A percentile compares a stretch with the other conserved stretches of the same genome.
Conservation (phyloP, 2,113 vertebrate species). For the Anser brachyrhynchus region DNA sequence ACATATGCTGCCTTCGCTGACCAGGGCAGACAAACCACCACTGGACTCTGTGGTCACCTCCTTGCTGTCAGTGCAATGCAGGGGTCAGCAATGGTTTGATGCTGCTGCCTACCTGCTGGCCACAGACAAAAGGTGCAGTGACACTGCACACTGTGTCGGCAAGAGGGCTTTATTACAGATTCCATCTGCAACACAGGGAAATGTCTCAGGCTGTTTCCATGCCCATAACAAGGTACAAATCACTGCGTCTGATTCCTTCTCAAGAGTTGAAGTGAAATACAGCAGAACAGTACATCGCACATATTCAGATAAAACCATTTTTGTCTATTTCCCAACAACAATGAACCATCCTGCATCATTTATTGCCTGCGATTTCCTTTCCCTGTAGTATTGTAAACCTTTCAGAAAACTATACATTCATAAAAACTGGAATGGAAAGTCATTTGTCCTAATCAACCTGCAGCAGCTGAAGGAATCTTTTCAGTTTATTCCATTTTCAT, state of each 20-base stretch:
- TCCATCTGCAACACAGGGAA: background rate
- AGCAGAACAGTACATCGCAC: background rate
- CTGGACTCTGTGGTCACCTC: background rate
- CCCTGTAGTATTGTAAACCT: conserved; percentile 14
- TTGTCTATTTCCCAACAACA: background rate
- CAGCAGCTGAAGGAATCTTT: conserved; percentile 31
- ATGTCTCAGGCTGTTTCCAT: background rate
- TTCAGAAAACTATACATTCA: conserved; percentile 33
- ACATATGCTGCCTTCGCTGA: background rate
- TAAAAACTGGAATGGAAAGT: conserved; percentile 43
- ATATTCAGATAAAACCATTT: conserved; percentile 14
- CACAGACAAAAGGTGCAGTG: background rate
- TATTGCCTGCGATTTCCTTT: conserved; percentile 8
- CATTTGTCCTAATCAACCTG: conserved; percentile 32
- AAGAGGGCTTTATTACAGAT: background rate
- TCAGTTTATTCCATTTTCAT: conserved; percentile 30
- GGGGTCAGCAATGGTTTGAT: background rate
- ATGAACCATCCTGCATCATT: background rate
- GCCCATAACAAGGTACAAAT: background rate
- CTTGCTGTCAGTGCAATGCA: background rate
- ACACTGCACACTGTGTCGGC: background rate
- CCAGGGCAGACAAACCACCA: background rate
- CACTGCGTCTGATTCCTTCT: background rate
- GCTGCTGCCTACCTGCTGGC: background rate
- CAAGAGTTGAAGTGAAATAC: conserved; percentile 8